A percentile compares a stretch with the other conserved stretches of the same genome.
Conservation (phyloP, 2,113 vertebrate species). For the Perca schrenkii region DNA sequence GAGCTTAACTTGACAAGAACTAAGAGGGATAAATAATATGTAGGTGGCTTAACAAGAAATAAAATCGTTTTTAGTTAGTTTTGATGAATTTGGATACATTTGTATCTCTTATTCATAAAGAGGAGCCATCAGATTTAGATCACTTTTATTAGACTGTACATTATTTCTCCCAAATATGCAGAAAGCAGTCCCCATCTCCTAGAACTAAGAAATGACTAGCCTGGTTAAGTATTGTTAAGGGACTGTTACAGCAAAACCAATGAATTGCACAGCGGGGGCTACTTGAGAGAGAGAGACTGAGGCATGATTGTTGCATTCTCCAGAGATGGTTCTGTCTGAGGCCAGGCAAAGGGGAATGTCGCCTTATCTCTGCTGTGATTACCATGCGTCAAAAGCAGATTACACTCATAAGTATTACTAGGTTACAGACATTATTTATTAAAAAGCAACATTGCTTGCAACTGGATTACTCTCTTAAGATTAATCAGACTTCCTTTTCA, state of each 20-base stretch:
- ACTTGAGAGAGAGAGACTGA: slow-evolving; percentile 77
- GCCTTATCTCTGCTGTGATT: slow-evolving; percentile 71
- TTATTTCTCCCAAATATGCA: slow-evolving; percentile 65
- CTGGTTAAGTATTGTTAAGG: slow-evolving; percentile 76
- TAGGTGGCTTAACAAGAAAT: slow-evolving; percentile 50
- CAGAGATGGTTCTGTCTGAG: slow-evolving; percentile 76
- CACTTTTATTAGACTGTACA: slow-evolving; percentile 36
- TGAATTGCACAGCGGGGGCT: slow-evolving; percentile 83
- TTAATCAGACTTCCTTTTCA: slow-evolving; percentile 69
- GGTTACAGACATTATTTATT: slow-evolving; percentile 69
- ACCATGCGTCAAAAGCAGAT: slow-evolving; percentile 65
- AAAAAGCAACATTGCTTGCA: slow-evolving; percentile 63
- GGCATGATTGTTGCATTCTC: slow-evolving; percentile 77
- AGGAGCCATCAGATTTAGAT: slow-evolving; percentile 38
- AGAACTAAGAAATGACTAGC: slow-evolving; percentile 74
- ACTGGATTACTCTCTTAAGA: slow-evolving; percentile 63
- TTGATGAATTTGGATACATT: slow-evolving; percentile 31
- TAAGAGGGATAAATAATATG: slow-evolving; percentile 44
- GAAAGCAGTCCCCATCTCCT: slow-evolving; percentile 56
- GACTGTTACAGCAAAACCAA: slow-evolving; percentile 79
- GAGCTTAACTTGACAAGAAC: slow-evolving; percentile 61
- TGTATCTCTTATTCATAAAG: slow-evolving; percentile 21
- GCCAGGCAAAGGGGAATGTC: slow-evolving; percentile 59
- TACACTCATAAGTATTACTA: slow-evolving; percentile 61
- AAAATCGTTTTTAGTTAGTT: slow-evolving; percentile 30